These are phyloP conservation scores for Caloenas nicobarica DNA, from an alignment of 2,113 vertebrate species.

Conservation along the genomic window DNA sequence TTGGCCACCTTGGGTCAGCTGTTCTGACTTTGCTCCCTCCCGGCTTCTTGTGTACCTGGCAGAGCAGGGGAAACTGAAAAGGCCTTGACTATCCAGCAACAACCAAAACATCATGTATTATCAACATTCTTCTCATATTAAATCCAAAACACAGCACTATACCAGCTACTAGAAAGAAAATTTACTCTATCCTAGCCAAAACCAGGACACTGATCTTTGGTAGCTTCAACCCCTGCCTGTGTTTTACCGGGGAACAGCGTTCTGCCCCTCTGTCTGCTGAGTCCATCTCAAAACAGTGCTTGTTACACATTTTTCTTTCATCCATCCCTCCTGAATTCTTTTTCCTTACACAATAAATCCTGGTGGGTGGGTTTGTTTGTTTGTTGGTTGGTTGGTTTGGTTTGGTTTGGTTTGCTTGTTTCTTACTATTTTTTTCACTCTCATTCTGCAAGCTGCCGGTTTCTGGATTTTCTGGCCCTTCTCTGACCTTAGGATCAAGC, in stretches of 20 bases:
- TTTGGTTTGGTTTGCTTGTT: background rate
- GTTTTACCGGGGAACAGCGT: background rate
- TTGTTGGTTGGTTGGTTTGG: no score
- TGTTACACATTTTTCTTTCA: background rate
- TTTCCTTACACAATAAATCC: background rate
- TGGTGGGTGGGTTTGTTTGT: no score
- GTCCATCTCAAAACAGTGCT: background rate
- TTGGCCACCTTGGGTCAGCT: no score
- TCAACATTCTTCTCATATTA: no score
- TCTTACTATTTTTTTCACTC: background rate
- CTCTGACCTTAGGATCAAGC: background rate
- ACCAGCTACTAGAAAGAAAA: no score
- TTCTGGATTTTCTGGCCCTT: background rate
- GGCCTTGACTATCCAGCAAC: no score
- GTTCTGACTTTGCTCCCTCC: no score
- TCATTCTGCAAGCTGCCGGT: background rate
- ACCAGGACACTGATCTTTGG: background rate
- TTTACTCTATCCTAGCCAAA: no score
- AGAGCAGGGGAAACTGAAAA: no score
- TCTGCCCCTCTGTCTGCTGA: rapidly evolving
- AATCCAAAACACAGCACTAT: no score
- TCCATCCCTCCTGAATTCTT: background rate
- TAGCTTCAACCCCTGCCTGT: background rate
- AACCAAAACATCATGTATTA: no score
- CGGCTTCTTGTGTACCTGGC: no score